Base-by-base conservation (phyloP, 2,113 vertebrate genomes). In the Pundamilia nyererei region DNA sequence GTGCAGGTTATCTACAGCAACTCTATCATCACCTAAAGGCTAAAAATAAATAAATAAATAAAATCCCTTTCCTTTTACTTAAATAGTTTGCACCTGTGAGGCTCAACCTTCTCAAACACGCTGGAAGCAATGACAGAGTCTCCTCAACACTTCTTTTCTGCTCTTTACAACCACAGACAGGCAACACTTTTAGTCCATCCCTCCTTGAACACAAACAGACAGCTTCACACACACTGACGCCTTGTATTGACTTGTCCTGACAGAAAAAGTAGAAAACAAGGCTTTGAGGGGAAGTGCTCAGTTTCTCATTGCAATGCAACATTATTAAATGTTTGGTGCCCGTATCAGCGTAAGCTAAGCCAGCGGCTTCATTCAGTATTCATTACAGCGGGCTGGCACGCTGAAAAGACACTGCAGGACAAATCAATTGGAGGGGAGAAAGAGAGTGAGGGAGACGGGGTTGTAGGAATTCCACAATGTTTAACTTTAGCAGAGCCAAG, bases 321-420 rank as follows among this genome's bases (percentile, higher is more conserved):
- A 88, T 90, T 80, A 89, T 86, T 87, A 87, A 92, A 82, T 55
- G 26, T 79, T 83, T 49, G 55, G 56, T 82, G 60, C 51, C 56
- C 9, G 4, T 88, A 91, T 81, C 68, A 85, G 40, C 42, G 24
- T 72, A 83, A 92, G 60, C 70, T 29, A 77, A 77, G 82, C 84
- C 80, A 82, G 70, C 38, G 3, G 80, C 82, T 87, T 83, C 83
- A 53, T 81, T 91, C 82, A 85, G 79, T 88, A 87, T 88, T 89
- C 82, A 94, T 91, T 79, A 90, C 75, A 89, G 62, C 60, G 40
- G 21, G 81, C 81, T 35, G 40, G 51, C 42, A 45, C 14, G 11
- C 68, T 4, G 7, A 81, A 81, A 68, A 86, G 8, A 89, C 55
- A 40, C 81, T 65, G 56, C 53, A 45, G 79, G 56, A 85, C 65